Evolutionary conservation across 1,140 invertebrate genomes (phyloP), one percentile per base, ranked within the genome.

Genomic region (Anadara kagoshimensis): DNA sequence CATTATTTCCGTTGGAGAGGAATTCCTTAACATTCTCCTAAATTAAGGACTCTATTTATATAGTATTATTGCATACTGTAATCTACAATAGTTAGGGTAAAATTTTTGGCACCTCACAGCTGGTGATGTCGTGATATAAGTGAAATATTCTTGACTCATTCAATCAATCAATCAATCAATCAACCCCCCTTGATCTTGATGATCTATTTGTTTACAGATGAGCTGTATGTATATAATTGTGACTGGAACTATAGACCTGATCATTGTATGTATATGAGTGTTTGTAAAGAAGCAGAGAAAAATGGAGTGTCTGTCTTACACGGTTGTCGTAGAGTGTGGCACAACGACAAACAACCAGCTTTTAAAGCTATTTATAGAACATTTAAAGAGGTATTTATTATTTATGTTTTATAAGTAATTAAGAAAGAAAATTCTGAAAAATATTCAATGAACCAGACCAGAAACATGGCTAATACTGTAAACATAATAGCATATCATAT

Each of bases 201-300:
- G n/a, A n/a, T 36, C 7, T 54, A 54, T 44, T 18, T 71, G 10
- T 26, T 90, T 91, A 53, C 84, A 91, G 95, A 95, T 69, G 94
- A 94, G 81, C 89, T 98, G 18, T 94, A 94, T 76, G 90, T 96
- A 45, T 93, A 95, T 87, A 92, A 94, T 0, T 98, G 97, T 86
- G 91, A 94, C 63, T 97, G 94, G 89, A 98, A 98, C 89, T 98
- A 95, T 85, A 92, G 96, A 64, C 94, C 96, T 12, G 96, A 98
- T 90, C 96, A 98, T 86, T 98, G 96, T 86, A 96, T 97, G 94
- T 98, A 98, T 81, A 90, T 89, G 82, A 95, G 93, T 83, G 93
- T 95, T 5, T 98, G 97, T 83, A 91, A 91, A 53, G 90, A 91
- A 67, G 95, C 95, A 8, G 93, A 94, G 75, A 89, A 91, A 63